Percentiles rank a stretch among this genome's conserved stretches.
Conservation (phyloP, 2,888 invertebrate genomes). For the Lasioglossum oenotherae region DNA sequence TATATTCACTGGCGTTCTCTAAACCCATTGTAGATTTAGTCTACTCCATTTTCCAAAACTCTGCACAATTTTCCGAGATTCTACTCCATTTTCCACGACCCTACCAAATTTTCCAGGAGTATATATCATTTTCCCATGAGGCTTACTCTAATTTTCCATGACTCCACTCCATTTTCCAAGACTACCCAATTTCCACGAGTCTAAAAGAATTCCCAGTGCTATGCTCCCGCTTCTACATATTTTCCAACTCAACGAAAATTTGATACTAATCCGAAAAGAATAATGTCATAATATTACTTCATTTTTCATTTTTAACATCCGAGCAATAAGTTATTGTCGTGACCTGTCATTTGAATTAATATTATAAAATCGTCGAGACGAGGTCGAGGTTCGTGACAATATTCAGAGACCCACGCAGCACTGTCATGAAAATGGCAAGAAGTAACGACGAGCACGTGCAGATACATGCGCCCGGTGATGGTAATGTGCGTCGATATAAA, state of each 20-base stretch:
- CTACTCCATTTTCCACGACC: background rate
- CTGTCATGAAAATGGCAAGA: background rate
- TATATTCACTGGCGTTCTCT: background rate
- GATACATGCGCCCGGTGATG: conserved; percentile 2
- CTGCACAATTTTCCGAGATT: background rate
- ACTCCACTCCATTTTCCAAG: background rate
- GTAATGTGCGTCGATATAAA: conserved; percentile 16
- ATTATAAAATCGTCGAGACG: background rate
- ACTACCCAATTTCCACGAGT: background rate
- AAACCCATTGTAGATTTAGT: background rate
- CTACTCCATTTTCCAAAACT: background rate
- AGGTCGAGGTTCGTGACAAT: background rate
- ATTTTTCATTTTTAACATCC: background rate
- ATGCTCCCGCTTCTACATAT: background rate
- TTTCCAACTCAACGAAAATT: background rate
- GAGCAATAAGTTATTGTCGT: background rate
- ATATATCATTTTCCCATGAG: background rate
- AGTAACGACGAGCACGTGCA: background rate
- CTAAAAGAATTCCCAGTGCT: too few species aligned
- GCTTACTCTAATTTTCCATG: background rate
- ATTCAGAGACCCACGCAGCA: background rate
- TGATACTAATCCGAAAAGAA: background rate
- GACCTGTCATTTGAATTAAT: background rate
- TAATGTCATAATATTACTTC: background rate
- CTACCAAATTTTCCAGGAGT: background rate